Evolutionary conservation across 2,888 invertebrate genomes (phyloP).

Genomic region (Diarsia dahlii): DNA sequence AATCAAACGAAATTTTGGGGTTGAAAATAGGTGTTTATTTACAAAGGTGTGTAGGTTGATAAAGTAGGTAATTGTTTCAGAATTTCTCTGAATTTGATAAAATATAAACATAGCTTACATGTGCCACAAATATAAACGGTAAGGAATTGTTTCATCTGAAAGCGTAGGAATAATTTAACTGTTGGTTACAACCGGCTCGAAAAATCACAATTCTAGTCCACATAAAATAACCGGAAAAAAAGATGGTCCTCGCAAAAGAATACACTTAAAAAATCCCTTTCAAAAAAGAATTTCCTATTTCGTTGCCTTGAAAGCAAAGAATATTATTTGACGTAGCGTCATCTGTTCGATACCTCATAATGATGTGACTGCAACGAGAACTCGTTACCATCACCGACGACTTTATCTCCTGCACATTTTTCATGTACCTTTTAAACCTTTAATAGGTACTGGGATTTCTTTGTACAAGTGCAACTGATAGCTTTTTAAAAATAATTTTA

Average conservation of each 20-base stretch:
- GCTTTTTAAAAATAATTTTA: conserved; percentile 22
- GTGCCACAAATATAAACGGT: background rate
- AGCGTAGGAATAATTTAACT: background rate
- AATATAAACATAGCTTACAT: background rate
- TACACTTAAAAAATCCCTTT: conserved; percentile 21
- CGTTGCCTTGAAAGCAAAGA: conserved; percentile 49
- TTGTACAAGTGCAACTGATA: conserved; percentile 26
- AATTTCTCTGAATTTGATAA: background rate
- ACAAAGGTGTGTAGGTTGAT: conserved; percentile 21
- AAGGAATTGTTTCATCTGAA: background rate
- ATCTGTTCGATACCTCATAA: conserved; percentile 72
- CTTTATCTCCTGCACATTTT: conserved; percentile 70
- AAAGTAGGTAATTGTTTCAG: conserved; percentile 1
- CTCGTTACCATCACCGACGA: conserved; percentile 76
- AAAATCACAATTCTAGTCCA: background rate
- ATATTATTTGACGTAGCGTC: conserved; percentile 57
- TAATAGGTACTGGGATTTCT: conserved; percentile 30
- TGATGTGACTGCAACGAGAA: conserved; percentile 76
- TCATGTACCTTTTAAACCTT: conserved; percentile 65
- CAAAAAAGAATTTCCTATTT: conserved; percentile 52
- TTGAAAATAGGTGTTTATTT: conserved; percentile 42
- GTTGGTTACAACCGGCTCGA: background rate
- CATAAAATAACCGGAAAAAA: conserved; percentile 7
- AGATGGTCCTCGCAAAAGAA: conserved; percentile 21
- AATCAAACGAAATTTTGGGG: conserved; percentile 45